Evolutionary conservation across 2,113 vertebrate genomes (phyloP), one percentile per base, ranked within the genome.

Genomic region (Semicossyphus pulcher): DNA sequence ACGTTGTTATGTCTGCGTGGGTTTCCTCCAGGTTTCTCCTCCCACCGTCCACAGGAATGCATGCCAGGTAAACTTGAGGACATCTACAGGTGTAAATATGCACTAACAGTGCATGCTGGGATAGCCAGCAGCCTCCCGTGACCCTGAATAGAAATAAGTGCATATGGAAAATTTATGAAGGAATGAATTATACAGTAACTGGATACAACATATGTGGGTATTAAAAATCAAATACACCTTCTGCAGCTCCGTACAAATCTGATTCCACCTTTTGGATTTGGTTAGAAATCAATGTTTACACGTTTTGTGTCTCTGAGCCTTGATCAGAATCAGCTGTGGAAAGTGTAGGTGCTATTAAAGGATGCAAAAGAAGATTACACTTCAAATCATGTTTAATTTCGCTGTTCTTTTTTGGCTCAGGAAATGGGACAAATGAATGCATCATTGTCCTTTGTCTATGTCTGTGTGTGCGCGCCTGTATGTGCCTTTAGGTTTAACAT

Each of bases 151-250:
- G 51, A 51, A 67, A 71, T 54, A 60, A 76, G 45, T 65, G 49
- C 70, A 70, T 60, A 68, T 79, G 44, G 61, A 67, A 79, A 65
- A 86, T 57, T 14, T 52, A 74, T 74, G 59, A 80, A 49, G 52
- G 59, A 60, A 83, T 80, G 57, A 83, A 86, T 82, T 66, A 80
- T 58, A 71, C 23, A 61, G 51, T 26, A n/a, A 73, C 34, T 58
- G 23, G 34, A 69, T 76, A 42, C 72, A 79, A 78, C 48, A 64
- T 53, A 49, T 63, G 39, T 58, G 26, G 56, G 10, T 52, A 53
- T 70, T 61, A 52, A 72, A 74, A 72, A 41, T 82, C 26, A 49
- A 78, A 66, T 15, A 31, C 36, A 65, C 49, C 34, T 63, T 56
- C 18, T 58, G 44, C 12, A 56, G 18, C 41, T 44, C 7, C 18